Conservation (phyloP, 2,797 vertebrate species). For the Labeo calbasu region DNA sequence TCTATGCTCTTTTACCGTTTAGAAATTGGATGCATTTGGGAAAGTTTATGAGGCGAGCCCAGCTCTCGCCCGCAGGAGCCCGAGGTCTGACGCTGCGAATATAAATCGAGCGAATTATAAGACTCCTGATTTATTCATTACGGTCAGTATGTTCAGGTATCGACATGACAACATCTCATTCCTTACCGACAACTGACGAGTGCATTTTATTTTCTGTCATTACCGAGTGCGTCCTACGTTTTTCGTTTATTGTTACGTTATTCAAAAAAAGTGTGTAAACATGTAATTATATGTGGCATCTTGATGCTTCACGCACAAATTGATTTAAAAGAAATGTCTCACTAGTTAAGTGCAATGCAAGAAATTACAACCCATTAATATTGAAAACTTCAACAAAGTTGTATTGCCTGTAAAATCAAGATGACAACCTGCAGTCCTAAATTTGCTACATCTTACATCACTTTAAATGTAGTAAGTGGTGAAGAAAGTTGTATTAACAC, state of each 20-base stretch:
- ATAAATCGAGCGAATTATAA: constrained; percentile 66
- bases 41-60: constrained; percentile 77
- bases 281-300: background rate
- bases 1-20: constrained; percentile 74
- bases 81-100: constrained; percentile 56
- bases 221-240: background rate
- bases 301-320: background rate
- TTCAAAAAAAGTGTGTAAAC: background rate
- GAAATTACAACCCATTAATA: background rate
- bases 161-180: background rate
- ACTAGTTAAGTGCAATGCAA: too few relatives aligned
- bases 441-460: background rate
- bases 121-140: constrained; percentile 60
- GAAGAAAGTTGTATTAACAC: background rate
- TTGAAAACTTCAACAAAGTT: background rate
- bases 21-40: constrained; percentile 80
- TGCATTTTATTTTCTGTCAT: background rate
- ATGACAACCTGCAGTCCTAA: background rate
- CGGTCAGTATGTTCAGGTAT: constrained; percentile 42
- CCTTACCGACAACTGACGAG: background rate
- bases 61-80: constrained; percentile 69
- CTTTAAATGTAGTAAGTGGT: background rate
- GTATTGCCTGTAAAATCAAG: background rate
- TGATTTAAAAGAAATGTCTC: background rate
- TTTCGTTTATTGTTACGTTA: background rate